These are phyloP conservation scores for Leptocoma aspasia DNA, from an alignment of 2,113 vertebrate species.

Conservation along the genomic window DNA sequence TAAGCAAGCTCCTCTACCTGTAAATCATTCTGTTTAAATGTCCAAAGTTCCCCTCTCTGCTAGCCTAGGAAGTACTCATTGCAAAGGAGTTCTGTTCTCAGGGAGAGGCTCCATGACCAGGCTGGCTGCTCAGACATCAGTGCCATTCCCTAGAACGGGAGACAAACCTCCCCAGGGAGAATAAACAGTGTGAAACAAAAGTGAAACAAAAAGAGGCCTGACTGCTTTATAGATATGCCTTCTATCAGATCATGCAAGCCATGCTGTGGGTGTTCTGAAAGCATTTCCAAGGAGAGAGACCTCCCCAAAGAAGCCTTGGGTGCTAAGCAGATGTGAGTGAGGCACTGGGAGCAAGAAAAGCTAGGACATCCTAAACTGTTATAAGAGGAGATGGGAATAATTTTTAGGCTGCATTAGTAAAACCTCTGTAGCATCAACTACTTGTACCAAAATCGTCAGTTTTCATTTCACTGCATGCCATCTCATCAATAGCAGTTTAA, in stretches of 20 bases:
- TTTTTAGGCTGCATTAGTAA: not conserved
- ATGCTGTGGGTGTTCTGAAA: not conserved
- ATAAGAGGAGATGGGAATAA: not conserved
- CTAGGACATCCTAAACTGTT: not conserved
- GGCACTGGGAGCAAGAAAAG: not conserved
- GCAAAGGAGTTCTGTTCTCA: not conserved
- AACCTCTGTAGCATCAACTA: not conserved
- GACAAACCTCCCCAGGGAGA: not conserved
- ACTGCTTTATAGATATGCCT: not conserved
- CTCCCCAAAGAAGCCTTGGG: not conserved
- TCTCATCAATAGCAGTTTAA: not conserved
- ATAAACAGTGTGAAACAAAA: not conserved
- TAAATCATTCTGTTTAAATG: not conserved
- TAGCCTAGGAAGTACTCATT: not conserved
- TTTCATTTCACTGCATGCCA: not conserved
- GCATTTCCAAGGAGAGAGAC: not conserved
- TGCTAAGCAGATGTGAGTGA: not conserved
- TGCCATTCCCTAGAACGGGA: rapidly evolving
- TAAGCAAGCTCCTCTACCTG: not conserved
- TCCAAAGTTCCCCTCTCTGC: not conserved
- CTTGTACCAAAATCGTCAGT: not conserved
- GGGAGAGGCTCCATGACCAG: not conserved
- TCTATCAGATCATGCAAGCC: not conserved
- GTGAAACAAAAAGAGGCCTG: not conserved
- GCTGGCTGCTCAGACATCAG: not conserved